Evolutionary conservation across 2,888 invertebrate genomes (phyloP).

Genomic region (Sipha maydis): DNA sequence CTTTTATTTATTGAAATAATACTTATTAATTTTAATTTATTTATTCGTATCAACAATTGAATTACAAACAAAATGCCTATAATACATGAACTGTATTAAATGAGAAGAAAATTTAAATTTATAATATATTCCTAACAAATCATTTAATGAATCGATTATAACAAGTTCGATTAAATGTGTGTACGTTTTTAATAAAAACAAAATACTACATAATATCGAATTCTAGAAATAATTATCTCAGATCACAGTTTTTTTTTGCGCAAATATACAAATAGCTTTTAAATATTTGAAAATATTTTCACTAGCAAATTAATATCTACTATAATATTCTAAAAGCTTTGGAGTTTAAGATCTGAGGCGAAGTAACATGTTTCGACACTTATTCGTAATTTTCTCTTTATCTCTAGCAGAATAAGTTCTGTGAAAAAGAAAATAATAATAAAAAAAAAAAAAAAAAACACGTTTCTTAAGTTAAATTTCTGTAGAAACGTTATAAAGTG

Average conservation of each 20-base stretch:
- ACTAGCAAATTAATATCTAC: slow-evolving; percentile 30
- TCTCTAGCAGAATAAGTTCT: neutral
- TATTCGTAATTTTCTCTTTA: neutral
- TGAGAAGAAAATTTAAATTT: neutral
- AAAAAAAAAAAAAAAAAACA: neutral
- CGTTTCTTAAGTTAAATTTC: too few species aligned
- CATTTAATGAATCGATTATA: neutral
- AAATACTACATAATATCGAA: slow-evolving; percentile 12
- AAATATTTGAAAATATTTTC: slow-evolving; percentile 13
- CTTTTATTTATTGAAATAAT: too few species aligned
- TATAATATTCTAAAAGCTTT: slow-evolving; percentile 12
- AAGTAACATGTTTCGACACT: neutral
- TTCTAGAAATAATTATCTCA: neutral
- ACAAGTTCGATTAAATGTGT: neutral
- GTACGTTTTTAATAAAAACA: slow-evolving; percentile 14
- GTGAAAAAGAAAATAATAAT: too few species aligned
- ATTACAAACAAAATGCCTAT: too few species aligned
- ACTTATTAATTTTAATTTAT: too few species aligned
- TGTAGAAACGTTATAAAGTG: too few species aligned
- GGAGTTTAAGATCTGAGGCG: neutral
- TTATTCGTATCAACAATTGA: too few species aligned
- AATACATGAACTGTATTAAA: too few species aligned
- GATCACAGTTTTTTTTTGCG: neutral
- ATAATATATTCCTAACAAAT: neutral
- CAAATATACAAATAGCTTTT: slow-evolving; percentile 37